Base-by-base conservation (phyloP, 2,888 invertebrate species). In the Cyaniris semiargus region DNA sequence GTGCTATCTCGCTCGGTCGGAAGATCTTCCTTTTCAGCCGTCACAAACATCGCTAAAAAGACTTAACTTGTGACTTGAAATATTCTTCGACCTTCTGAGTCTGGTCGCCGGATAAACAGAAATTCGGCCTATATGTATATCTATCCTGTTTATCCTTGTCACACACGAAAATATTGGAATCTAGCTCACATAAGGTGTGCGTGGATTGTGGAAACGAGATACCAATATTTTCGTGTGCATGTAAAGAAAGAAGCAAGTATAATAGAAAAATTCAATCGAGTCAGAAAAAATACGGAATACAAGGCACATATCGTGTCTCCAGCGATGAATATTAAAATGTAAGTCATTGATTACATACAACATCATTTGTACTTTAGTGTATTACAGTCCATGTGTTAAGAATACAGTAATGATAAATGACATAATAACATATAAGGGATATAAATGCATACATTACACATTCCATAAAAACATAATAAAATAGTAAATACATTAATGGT, bases 301-400 rank as follows among this genome's bases (percentile, higher is more conserved):
- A 60, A 60, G 21, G 60, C 60, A 60, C 60, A 23, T 21, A 60
- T 21, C 21, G 60, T 60, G 60, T 60, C 60, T 13, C 21, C 60
- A 21, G 23, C 60, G 4, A 60, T 60, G 4, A 58, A 21, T 60
- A 60, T 21, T 4, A 13, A 23, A 53, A 53, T 5, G 23, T 23
- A 60, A 60, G 23, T 60, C 60, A 60, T 23, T 60, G 60, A 60
- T 23, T 60, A 23, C 60, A 60, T 23, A 23, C 60, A 60, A 23
- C 21, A 21, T 60, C 60, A 60, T 60, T 60, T 60, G 60, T 60
- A 60, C 60, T 23, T 23, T 60, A 1, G 60, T 60, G 13, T 60
- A 60, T 60, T 58, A 58, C 23, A 60, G 60, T 60, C 13, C 23
- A 23, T 60, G 23, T 60, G 23, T 60, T 23, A 60, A 13, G 23